Evolutionary conservation across 2,797 vertebrate species (phyloP), one percentile per base, ranked within the genome.

Genomic region (Platalea minor): DNA sequence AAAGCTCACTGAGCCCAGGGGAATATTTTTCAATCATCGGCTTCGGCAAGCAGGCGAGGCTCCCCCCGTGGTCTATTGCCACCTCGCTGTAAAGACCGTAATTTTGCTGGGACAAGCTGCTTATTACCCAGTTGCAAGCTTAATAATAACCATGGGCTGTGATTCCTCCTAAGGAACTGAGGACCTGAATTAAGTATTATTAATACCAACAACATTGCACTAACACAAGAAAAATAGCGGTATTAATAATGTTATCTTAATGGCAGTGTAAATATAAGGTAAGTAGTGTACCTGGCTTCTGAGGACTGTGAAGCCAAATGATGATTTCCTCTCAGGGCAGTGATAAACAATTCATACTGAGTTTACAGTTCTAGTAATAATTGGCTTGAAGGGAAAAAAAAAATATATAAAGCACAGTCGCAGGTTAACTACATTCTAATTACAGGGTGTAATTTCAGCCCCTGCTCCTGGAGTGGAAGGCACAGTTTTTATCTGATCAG

Each of bases 361-460:
- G 84, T 95, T 95, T 94, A 88, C 76, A 88, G 68, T 95, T 95
- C 83, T 80, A 88, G 88, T 85, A 95, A 95, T 92, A 95, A 95
- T 89, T 94, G 86, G 64, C 86, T 96, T 76, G 89, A 89, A 96
- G 93, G 84, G 35, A 11, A 7, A 35, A 86, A 35, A 86, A 88
- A 93, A 56, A 45, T 61, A 67, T 29, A 82, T 78, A 46, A 92
- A 92, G 64, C 13, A 0, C 81, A 93, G 93, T 94, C 91, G 93
- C 78, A 92, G 86, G 81, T 94, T 95, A 96, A 94, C 88, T 95
- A 73, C 91, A 65, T 95, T 93, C 91, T 95, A 95, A 96, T 96
- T 96, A 94, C 87, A 88, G 88, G 88, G 86, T 88, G 75, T 93
- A 67, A 94, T 92, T 97, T 93, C 92, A 96, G 72, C 68, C 90